Conservation (phyloP, 1,140 invertebrate species). For the Asbolus verrucosus region DNA sequence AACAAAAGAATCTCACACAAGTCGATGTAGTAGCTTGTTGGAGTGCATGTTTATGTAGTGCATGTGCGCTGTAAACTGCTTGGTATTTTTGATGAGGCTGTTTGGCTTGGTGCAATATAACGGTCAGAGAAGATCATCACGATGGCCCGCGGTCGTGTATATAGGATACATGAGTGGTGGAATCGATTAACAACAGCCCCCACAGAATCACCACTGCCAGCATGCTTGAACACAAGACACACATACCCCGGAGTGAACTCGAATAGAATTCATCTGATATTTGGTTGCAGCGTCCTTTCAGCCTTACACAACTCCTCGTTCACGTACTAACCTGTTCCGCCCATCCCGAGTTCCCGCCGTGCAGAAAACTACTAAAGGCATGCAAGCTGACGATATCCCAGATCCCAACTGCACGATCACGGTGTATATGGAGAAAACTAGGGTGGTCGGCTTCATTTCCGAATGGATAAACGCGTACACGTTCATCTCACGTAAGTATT, state of each 20-base stretch:
- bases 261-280: slow-evolving; percentile 45
- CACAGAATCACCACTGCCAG: slow-evolving; percentile 27
- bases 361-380: slow-evolving; percentile 47
- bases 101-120: slow-evolving; percentile 32
- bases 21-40: slow-evolving; percentile 24
- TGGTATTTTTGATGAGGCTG: slow-evolving; percentile 13
- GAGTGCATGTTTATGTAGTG: slow-evolving; percentile 19
- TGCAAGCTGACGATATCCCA: slow-evolving; percentile 38
- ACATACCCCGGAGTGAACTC: slow-evolving; percentile 1
- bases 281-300: slow-evolving; percentile 50
- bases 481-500: slow-evolving; percentile 66
- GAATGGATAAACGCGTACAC: slow-evolving; percentile 70
- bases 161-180: slow-evolving; percentile 18
- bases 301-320: slow-evolving; percentile 45
- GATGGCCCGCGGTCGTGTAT: slow-evolving; percentile 20
- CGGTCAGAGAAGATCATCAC: background rate
- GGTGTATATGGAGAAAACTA: slow-evolving; percentile 58
- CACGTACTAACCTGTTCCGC: slow-evolving; percentile 48
- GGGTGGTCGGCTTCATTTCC: slow-evolving; percentile 68
- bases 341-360: slow-evolving; percentile 45
- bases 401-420: slow-evolving; percentile 61
- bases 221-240: slow-evolving; percentile 27
- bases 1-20: slow-evolving; percentile 38
- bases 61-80: slow-evolving; percentile 22
- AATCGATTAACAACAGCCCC: slow-evolving; percentile 23